Evolutionary conservation across 2,888 invertebrate genomes (phyloP).

Genomic region (Listrodromus nycthemerus): DNA sequence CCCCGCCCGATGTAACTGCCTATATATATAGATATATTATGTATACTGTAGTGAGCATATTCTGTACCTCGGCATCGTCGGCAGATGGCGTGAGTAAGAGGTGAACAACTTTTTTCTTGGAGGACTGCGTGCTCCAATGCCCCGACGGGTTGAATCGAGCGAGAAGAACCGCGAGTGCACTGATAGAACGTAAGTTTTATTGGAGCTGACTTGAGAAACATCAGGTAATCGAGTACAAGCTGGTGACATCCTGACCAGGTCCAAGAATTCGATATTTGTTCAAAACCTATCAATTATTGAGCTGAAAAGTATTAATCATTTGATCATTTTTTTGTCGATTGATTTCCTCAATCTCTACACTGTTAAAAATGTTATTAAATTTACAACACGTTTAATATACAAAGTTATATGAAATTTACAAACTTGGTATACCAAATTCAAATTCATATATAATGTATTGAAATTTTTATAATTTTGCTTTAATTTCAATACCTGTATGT

Average conservation of each 20-base stretch:
- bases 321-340: neutral
- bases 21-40: conserved; percentile 5
- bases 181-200: conserved; percentile 55
- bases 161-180: conserved; percentile 63
- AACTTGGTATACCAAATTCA: too few species aligned
- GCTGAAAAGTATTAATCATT: neutral
- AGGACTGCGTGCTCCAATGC: conserved; percentile 54
- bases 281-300: neutral
- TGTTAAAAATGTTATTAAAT: too few species aligned
- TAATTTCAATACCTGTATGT: too few species aligned
- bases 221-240: conserved; percentile 10
- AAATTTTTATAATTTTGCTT: too few species aligned
- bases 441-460: too few species aligned
- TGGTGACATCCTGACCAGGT: neutral
- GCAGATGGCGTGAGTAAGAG: conserved; percentile 36
- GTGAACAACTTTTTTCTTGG: conserved; percentile 70
- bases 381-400: too few species aligned
- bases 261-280: neutral
- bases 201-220: conserved; percentile 30
- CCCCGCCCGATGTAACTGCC: conserved; percentile 23
- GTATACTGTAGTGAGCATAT: neutral
- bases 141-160: conserved; percentile 60
- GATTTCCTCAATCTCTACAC: too few species aligned
- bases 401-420: too few species aligned
- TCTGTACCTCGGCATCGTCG: conserved; percentile 17